Percentiles rank a stretch among this genome's conserved stretches.
Conservation (phyloP, 2,888 invertebrate species). For the Phlogophora meticulosa region DNA sequence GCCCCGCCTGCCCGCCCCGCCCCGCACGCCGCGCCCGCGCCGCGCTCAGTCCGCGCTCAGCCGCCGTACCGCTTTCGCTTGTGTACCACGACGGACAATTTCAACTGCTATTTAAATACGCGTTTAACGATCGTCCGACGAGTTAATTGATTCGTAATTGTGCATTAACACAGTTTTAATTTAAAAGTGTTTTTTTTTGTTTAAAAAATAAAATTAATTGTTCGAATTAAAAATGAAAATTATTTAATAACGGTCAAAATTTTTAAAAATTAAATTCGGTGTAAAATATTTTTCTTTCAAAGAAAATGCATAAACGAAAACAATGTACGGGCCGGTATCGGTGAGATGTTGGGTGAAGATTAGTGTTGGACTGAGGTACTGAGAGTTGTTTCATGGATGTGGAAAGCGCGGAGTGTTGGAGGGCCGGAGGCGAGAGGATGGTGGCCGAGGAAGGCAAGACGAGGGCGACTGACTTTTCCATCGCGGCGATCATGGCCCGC, state of each 20-base stretch:
- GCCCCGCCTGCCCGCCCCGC: constrained; percentile 75
- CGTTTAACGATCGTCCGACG: constrained; percentile 63
- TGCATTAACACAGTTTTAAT: constrained; percentile 47
- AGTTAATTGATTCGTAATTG: constrained; percentile 59
- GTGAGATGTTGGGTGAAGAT: constrained; percentile 78
- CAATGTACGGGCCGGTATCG: constrained; percentile 81
- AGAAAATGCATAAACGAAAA: constrained; percentile 70
- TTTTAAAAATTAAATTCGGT: constrained; percentile 38
- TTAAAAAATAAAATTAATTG: constrained; percentile 1
- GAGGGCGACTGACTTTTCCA: constrained; percentile 97
- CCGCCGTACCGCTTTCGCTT: constrained; percentile 79
- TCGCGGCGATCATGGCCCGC: constrained; percentile 98
- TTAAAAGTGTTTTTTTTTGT: constrained; percentile 45
- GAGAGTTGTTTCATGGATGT: constrained; percentile 88
- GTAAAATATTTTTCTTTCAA: constrained; percentile 35
- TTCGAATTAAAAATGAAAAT: constrained; percentile 49
- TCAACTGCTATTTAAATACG: constrained; percentile 67
- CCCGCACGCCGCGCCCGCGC: constrained; percentile 77
- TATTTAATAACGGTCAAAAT: constrained; percentile 39
- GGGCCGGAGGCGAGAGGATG: constrained; percentile 84
- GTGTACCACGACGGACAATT: constrained; percentile 66
- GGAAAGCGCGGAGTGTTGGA: constrained; percentile 87
- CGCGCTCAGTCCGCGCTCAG: constrained; percentile 85
- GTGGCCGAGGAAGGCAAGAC: constrained; percentile 88
- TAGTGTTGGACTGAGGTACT: constrained; percentile 73